Evolutionary conservation across 1,140 invertebrate species (phyloP), one percentile per base, ranked within the genome.

Genomic region (Bombus soroeensis): DNA sequence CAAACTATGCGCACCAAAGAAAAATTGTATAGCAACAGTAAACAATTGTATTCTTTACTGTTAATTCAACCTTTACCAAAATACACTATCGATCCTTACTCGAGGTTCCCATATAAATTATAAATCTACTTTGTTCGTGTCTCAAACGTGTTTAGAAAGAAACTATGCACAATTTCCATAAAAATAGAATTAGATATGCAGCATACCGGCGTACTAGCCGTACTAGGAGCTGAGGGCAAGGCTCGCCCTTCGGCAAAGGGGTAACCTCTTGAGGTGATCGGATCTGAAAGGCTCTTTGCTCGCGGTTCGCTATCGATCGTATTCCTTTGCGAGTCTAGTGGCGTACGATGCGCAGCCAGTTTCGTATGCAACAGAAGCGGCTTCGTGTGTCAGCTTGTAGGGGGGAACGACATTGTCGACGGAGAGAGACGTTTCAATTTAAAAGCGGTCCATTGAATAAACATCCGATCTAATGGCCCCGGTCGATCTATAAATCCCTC

Each of bases 371-470:
- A 85, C 83, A 80, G 83, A 72, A 80, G 76, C 83, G 68, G 76
- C 83, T 79, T 43, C 53, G 83, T 85, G 72, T 80, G 83, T 80
- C 83, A 78, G 76, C 66, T 41, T 39, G 28, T 15, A 57, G 43
- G 64, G 75, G 66, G 66, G 76, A 72, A 79, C 82, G 82, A 79
- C 76, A 78, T 84, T 84, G 75, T 84, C 75, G 83, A 71, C 83
- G 74, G 74, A 70, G 74, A 83, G 81, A 90, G 91, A 93, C 91
- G 91, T 91, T 92, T 93, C 92, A 92, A 93, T 92, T 92, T 91
- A 91, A 93, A 92, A 91, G 89, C 87, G 87, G 80, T 83, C 85
- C 86, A 89, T 89, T 89, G 89, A 91, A 93, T 92, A 93, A 92
- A 93, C 90, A 93, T 89, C 88, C 91, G 89, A 92, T 89, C 89